Conservation (phyloP, 2,113 vertebrate genomes). For the Campylomormyrus numenius region DNA sequence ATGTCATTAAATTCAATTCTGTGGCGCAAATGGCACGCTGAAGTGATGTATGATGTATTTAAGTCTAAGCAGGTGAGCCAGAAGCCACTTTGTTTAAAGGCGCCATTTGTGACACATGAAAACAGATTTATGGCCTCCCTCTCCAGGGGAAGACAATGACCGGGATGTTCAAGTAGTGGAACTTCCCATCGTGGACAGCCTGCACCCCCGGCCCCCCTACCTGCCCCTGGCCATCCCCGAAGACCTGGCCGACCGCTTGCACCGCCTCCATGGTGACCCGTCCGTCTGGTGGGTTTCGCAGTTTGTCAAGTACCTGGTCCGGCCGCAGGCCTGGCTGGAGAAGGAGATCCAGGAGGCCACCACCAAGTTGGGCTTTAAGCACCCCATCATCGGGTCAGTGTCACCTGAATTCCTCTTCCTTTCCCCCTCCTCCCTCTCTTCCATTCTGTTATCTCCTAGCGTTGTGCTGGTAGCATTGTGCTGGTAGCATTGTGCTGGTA, state of each 20-base stretch:
- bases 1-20: background rate
- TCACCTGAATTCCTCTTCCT: background rate
- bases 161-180: constrained; percentile 94
- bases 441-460: background rate
- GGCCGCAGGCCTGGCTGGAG: constrained; percentile 92
- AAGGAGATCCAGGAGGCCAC: constrained; percentile 92
- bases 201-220: constrained; percentile 92
- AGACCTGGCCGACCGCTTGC: constrained; percentile 83
- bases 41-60: background rate
- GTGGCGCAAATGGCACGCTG: background rate
- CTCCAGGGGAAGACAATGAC: constrained; percentile 89
- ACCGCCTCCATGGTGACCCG: constrained; percentile 89
- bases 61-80: background rate
- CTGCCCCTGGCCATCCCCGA: constrained; percentile 88
- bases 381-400: constrained; percentile 93
- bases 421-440: background rate
- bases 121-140: background rate
- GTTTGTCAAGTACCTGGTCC: constrained; percentile 97
- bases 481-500: too few relatives aligned
- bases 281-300: constrained; percentile 99
- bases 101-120: background rate
- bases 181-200: constrained; percentile 94
- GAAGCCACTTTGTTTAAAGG: background rate
- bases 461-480: background rate
- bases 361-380: constrained; percentile 91